phyloP scores from a whole-genome alignment of 92 coral and sea anemone genomes.

The Bergia puertoricense region DNA sequence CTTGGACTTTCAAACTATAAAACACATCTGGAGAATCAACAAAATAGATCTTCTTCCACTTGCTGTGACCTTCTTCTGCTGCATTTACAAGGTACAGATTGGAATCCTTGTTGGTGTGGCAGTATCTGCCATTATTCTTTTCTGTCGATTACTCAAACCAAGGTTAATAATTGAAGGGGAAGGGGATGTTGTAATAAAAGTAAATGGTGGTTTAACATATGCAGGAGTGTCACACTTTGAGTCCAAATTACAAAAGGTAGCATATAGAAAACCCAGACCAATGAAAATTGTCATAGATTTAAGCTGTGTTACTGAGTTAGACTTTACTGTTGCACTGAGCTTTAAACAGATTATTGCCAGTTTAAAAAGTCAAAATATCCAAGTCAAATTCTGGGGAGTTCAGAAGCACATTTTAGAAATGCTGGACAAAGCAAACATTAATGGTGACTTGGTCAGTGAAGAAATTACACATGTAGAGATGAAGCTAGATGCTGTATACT shows the following conservation, averaged over 20 bases:
- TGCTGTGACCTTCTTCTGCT: constrained; percentile 1
- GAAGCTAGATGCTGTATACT: not conserved
- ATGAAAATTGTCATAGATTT: not conserved
- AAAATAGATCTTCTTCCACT: constrained; percentile 17
- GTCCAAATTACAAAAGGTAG: not conserved
- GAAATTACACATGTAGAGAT: not conserved
- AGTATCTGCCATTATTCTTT: not conserved
- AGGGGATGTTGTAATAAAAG: not conserved
- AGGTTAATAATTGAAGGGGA: not conserved
- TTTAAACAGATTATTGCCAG: constrained; percentile 36
- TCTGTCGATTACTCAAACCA: constrained; percentile 2
- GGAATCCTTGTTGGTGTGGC: constrained; percentile 23
- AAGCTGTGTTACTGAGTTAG: constrained; percentile 40
- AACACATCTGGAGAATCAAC: constrained; percentile 25
- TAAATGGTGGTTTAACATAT: constrained; percentile 17
- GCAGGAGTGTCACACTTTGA: constrained; percentile 4
- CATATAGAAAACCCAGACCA: not conserved
- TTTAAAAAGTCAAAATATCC: constrained; percentile 30
- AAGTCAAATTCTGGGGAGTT: constrained; percentile 40
- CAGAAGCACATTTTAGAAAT: constrained; percentile 34
- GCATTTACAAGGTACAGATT: constrained; percentile 9
- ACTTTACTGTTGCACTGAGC: constrained; percentile 52
- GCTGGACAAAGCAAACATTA: not conserved
- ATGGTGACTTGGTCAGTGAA: not conserved
- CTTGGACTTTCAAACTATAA: not conserved